A percentile compares a stretch with the other conserved stretches of the same genome.
Conservation (phyloP, 2,888 invertebrate species). For the Watsonalla cultraria region DNA sequence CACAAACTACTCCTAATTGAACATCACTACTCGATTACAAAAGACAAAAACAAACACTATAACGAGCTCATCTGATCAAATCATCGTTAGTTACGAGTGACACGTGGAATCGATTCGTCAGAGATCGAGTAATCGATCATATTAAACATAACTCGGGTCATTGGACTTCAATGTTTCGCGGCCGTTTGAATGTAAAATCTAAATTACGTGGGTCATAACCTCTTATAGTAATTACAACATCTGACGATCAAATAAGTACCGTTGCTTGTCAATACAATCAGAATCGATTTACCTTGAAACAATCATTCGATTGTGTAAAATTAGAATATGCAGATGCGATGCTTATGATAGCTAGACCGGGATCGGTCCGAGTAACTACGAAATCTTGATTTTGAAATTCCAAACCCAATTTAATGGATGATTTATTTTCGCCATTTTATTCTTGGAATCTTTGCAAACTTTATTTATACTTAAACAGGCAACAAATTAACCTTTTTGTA, state of each 20-base stretch:
- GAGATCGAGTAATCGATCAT: constrained; percentile 50
- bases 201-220: constrained; percentile 2
- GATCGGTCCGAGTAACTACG: neutral
- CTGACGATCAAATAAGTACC: neutral
- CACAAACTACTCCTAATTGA: constrained; percentile 3
- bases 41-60: constrained; percentile 26
- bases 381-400: neutral
- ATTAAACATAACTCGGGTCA: constrained; percentile 41
- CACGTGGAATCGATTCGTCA: constrained; percentile 46
- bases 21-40: constrained; percentile 14
- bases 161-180: constrained; percentile 58
- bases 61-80: constrained; percentile 31
- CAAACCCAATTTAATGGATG: neutral
- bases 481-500: neutral
- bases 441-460: neutral
- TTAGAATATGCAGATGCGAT: neutral
- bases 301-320: neutral
- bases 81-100: constrained; percentile 32
- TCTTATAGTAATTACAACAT: neutral
- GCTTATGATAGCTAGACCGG: neutral
- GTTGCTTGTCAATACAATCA: neutral
- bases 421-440: constrained; percentile 1
- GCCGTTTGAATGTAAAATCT: constrained; percentile 17
- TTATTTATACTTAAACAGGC: neutral
- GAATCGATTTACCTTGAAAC: neutral